A percentile compares a stretch with the other conserved stretches of the same genome.
Evolutionary conservation across 30 jellyfish, hydroid and myxozoan species (phyloP).

Genomic region (Turritopsis dohrnii): DNA sequence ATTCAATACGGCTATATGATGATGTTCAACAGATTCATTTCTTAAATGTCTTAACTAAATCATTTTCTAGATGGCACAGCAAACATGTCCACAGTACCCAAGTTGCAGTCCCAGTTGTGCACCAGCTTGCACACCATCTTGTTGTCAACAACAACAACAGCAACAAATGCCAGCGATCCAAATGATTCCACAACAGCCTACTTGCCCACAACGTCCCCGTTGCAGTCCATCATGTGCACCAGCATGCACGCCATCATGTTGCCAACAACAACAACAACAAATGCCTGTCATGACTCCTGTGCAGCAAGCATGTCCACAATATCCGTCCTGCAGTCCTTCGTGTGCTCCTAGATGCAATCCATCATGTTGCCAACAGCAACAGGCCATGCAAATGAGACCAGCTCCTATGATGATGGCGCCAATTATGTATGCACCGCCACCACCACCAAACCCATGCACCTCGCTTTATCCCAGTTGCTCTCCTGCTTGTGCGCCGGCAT

Average conservation of each 20-base stretch:
- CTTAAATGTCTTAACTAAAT: neutral
- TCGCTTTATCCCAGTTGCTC: constrained; percentile 39
- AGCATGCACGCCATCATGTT: constrained; percentile 46
- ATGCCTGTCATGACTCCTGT: constrained; percentile 19
- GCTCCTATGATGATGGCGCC: constrained; percentile 37
- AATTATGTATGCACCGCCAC: constrained; percentile 39
- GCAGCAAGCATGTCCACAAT: constrained; percentile 26
- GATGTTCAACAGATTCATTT: neutral
- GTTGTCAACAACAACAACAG: constrained; percentile 56
- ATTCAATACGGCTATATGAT: neutral
- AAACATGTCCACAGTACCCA: constrained; percentile 30
- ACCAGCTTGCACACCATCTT: constrained; percentile 68
- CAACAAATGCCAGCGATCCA: neutral
- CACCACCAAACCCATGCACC: constrained; percentile 25
- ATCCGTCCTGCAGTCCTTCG: constrained; percentile 41
- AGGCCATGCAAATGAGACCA: neutral
- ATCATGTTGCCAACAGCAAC: constrained; percentile 56
- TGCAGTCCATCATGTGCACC: constrained; percentile 80
- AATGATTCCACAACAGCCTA: constrained; percentile 28
- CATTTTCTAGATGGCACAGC: neutral
- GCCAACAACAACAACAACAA: constrained; percentile 59
- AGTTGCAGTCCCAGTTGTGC: constrained; percentile 50
- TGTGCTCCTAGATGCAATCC: constrained; percentile 60
- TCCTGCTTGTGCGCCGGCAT: constrained; percentile 43
- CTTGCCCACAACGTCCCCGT: constrained; percentile 50